Conservation (phyloP, 2,113 vertebrate genomes). For the Pterocles gutturalis region DNA sequence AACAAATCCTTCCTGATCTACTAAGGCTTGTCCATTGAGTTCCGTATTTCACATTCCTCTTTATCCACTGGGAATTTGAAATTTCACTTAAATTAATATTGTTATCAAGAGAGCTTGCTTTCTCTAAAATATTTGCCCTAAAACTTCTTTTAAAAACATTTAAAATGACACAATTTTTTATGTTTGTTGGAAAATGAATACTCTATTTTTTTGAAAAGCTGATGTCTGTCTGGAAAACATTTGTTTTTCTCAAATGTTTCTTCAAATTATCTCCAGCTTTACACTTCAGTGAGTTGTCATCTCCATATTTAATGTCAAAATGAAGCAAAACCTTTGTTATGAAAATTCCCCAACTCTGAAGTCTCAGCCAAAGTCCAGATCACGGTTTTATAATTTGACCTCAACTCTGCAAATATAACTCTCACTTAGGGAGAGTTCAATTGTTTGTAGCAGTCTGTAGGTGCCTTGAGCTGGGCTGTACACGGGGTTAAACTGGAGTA, state of each 20-base stretch:
- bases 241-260: neutral
- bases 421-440: neutral
- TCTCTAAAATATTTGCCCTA: neutral
- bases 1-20: constrained; percentile 11
- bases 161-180: neutral
- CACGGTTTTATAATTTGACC: neutral
- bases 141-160: neutral
- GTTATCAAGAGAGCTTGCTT: neutral
- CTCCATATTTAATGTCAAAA: neutral
- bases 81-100: neutral
- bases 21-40: neutral
- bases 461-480: neutral
- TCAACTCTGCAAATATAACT: neutral
- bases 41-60: neutral
- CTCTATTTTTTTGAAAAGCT: neutral
- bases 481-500: fast-evolving
- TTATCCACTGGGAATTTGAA: neutral
- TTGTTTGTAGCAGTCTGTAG: neutral
- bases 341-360: neutral
- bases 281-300: neutral
- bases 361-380: neutral
- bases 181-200: neutral
- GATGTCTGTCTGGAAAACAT: neutral
- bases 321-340: neutral
- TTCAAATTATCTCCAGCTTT: neutral